phyloP scores from a whole-genome alignment of 2,888 invertebrate genomes.

The Mimachlamys varia region DNA sequence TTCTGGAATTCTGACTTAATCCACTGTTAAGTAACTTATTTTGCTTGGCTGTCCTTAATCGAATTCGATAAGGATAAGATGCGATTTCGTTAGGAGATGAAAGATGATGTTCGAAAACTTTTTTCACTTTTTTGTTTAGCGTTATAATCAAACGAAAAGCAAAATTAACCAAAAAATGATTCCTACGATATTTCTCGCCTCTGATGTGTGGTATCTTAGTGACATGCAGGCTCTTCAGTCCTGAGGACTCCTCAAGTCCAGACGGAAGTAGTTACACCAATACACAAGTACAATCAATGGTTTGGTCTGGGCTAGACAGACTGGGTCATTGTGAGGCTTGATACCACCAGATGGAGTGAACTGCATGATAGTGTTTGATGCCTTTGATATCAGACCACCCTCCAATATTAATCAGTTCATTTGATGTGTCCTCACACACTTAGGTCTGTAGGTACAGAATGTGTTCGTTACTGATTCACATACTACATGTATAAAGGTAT shows the following conservation, averaged over 20 bases:
- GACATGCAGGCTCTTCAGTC: neutral
- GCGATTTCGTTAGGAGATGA: neutral
- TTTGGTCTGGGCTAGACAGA: neutral
- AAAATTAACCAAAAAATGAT: neutral
- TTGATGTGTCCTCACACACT: conserved; percentile 13
- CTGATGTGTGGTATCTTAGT: neutral
- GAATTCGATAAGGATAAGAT: neutral
- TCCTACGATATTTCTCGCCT: neutral
- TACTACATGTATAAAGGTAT: neutral
- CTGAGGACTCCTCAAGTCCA: neutral
- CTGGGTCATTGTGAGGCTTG: neutral
- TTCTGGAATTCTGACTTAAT: neutral
- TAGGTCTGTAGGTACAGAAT: conserved; percentile 12
- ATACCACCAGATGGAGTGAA: neutral
- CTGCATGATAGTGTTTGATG: neutral
- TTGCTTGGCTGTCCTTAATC: neutral
- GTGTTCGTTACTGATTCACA: neutral
- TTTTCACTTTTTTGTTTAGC: conserved; percentile 10
- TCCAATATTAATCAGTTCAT: conserved; percentile 5
- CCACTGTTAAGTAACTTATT: neutral
- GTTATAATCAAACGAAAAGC: neutral
- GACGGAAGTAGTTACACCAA: neutral
- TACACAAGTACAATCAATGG: conserved; percentile 31
- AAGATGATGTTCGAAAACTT: neutral
- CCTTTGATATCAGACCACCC: neutral